Conservation (phyloP, 2,113 vertebrate species). For the Salvator merianae region DNA sequence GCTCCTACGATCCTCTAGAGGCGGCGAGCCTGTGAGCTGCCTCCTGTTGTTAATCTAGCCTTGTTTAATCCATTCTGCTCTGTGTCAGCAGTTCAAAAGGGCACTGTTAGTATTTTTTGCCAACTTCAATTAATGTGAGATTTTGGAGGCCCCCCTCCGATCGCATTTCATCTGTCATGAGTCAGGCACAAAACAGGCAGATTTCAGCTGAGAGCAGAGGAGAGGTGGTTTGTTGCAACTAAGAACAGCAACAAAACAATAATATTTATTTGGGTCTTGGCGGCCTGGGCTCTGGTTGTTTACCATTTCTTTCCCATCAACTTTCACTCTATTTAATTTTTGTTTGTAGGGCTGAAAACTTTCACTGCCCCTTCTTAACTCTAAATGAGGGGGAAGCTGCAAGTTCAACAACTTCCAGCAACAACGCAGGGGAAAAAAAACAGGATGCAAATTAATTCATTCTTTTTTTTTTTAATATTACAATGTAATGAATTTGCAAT, state of each 20-base stretch:
- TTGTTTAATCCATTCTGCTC: constrained; percentile 85
- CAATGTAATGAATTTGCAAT: constrained; percentile 73
- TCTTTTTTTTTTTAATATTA: constrained; percentile 73
- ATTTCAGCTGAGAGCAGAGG: constrained; percentile 73
- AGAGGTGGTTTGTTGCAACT: constrained; percentile 76
- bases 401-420: constrained; percentile 87
- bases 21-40: constrained; percentile 63
- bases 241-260: constrained; percentile 61
- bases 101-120: constrained; percentile 88
- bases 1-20: constrained; percentile 41
- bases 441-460: constrained; percentile 60
- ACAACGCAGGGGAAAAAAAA: constrained; percentile 36
- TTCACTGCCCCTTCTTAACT: constrained; percentile 1
- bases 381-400: constrained; percentile 31
- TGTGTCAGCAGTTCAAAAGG: constrained; percentile 92
- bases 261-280: constrained; percentile 53
- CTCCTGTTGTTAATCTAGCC: constrained; percentile 93
- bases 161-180: constrained; percentile 85
- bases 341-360: not conserved
- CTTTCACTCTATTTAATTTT: constrained; percentile 16
- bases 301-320: not conserved
- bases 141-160: constrained; percentile 79
- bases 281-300: constrained; percentile 2
- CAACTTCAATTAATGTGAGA: constrained; percentile 90
- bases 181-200: constrained; percentile 76